These are phyloP conservation scores for Aproaerema taeniolella DNA, from an alignment of 2,888 invertebrate species.

Conservation along the genomic window DNA sequence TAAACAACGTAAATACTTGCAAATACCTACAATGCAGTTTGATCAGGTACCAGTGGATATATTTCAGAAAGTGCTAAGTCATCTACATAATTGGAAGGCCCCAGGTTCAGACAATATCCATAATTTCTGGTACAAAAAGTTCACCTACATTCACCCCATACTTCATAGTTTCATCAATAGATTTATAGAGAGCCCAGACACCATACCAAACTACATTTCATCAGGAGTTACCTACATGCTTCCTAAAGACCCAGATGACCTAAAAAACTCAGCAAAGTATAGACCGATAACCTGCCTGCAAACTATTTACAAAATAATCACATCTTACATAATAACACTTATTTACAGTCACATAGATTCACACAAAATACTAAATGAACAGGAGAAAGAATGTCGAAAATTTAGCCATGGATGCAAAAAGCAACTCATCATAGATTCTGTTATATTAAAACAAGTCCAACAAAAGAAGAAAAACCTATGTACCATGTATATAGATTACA, in stretches of 20 bases:
- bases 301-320: no score
- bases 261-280: no score
- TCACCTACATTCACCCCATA: conserved; percentile 14
- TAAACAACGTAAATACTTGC: background rate
- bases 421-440: background rate
- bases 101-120: conserved; percentile 20
- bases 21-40: conserved; percentile 11
- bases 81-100: no score
- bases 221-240: conserved; percentile 22
- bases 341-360: background rate
- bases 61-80: no score
- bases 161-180: conserved; percentile 14
- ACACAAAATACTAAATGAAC: background rate
- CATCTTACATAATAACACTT: background rate
- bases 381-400: background rate
- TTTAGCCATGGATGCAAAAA: background rate
- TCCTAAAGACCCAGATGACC: no score
- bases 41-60: conserved; percentile 15
- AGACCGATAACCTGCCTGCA: no score
- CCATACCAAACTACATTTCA: conserved; percentile 17
- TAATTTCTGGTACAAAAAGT: conserved; percentile 22
- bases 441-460: background rate
- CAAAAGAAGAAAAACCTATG: background rate
- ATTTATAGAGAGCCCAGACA: no score
- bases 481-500: no score